Conservation (phyloP, 2,888 invertebrate genomes). For the Plutella xylostella region DNA sequence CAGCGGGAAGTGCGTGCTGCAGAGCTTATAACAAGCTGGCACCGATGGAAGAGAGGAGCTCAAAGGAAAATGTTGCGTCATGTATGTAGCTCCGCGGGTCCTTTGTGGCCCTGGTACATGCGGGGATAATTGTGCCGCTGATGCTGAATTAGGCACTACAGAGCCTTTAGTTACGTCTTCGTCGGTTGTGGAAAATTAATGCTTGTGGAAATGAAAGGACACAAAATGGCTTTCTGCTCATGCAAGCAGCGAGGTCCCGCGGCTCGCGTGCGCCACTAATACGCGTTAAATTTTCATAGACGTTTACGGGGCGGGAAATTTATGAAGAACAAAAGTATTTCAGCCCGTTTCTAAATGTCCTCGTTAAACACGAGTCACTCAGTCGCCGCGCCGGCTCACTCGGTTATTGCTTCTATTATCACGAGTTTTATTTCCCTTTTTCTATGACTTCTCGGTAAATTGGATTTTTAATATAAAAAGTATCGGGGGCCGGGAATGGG, state of each 20-base stretch:
- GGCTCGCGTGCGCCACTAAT: too few species aligned
- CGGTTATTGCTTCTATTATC: too few species aligned
- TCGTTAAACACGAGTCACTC: too few species aligned
- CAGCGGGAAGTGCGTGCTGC: constrained; percentile 19
- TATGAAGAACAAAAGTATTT: too few species aligned
- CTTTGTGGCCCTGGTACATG: constrained; percentile 14
- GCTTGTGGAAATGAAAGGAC: not conserved
- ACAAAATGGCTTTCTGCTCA: too few species aligned
- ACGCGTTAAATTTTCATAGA: too few species aligned
- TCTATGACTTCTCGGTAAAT: not conserved
- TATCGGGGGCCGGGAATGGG: constrained; percentile 12
- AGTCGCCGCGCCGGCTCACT: too few species aligned
- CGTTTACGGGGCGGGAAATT: too few species aligned
- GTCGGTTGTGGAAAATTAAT: not conserved
- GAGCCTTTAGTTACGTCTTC: constrained; percentile 28
- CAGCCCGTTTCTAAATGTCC: too few species aligned
- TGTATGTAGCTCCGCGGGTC: constrained; percentile 20
- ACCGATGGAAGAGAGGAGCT: constrained; percentile 23
- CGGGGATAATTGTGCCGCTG: not conserved
- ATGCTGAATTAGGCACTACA: not conserved
- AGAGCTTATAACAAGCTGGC: constrained; percentile 27
- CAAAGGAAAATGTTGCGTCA: constrained; percentile 37
- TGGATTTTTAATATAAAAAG: constrained; percentile 10
- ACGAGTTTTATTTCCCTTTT: too few species aligned
- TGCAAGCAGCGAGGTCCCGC: too few species aligned